These are phyloP conservation scores for Ophioninae sp. DNA, from an alignment of 2,888 invertebrate species.

Conservation along the genomic window DNA sequence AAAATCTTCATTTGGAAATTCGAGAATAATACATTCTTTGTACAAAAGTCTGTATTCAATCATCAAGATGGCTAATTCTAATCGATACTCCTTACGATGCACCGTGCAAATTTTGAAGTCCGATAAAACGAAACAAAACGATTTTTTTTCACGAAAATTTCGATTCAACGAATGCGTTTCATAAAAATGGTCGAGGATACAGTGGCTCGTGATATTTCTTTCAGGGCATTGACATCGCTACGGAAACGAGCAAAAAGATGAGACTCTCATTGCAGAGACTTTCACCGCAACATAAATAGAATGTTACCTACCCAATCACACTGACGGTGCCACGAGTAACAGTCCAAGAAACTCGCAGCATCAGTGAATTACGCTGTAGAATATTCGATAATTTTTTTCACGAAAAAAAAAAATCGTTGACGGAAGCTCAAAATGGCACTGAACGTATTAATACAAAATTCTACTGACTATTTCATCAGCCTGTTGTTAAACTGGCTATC, in stretches of 20 bases:
- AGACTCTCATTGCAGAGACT: conserved; percentile 54
- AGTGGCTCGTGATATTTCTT: conserved; percentile 38
- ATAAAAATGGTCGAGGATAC: conserved; percentile 34
- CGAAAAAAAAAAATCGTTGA: background rate
- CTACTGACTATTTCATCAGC: background rate
- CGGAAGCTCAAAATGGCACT: background rate
- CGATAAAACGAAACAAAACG: background rate
- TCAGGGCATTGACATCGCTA: conserved; percentile 38
- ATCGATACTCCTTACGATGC: background rate
- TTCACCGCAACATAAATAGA: conserved; percentile 63
- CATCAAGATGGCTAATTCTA: background rate
- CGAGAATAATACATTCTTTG: background rate
- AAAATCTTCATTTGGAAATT: background rate
- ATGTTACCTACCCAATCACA: conserved; percentile 44
- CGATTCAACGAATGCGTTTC: background rate
- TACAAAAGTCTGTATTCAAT: background rate
- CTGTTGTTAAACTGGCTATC: too few relatives aligned
- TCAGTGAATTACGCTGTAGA: conserved; percentile 31
- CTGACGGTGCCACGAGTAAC: conserved; percentile 35
- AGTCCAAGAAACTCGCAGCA: conserved; percentile 37
- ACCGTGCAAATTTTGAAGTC: background rate
- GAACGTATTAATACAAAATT: background rate
- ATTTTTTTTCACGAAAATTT: background rate
- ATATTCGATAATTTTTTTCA: background rate
- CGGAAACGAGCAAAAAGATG: conserved; percentile 49